phyloP scores from a whole-genome alignment of 2,888 invertebrate genomes.

The Patella pellucida region DNA sequence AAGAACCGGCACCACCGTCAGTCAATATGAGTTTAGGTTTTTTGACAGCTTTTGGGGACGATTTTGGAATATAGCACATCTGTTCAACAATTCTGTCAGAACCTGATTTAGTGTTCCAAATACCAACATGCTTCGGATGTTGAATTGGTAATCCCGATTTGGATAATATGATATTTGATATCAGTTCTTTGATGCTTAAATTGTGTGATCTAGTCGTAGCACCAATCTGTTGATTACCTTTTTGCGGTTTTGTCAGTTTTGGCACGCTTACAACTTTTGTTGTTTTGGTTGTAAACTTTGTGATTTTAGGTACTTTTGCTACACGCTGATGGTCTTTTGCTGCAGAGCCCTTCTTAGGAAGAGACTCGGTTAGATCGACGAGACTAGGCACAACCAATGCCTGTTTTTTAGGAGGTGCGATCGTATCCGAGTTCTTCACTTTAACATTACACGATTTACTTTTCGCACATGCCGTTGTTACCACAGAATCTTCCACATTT shows the following conservation, averaged over 20 bases:
- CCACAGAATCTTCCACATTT: background rate
- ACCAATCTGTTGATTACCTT: background rate
- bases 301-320: background rate
- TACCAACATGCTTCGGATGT: background rate
- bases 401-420: background rate
- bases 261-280: background rate
- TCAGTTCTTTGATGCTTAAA: background rate
- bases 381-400: too few relatives aligned
- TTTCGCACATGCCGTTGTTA: too few relatives aligned
- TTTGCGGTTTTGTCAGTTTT: background rate
- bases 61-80: conserved; percentile 43
- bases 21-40: conserved; percentile 42
- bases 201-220: background rate
- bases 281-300: background rate
- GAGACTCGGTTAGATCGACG: too few relatives aligned
- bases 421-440: background rate
- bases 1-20: conserved; percentile 37
- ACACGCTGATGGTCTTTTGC: background rate
- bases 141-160: background rate
- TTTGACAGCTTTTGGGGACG: conserved; percentile 17
- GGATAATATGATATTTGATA: background rate
- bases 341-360: background rate
- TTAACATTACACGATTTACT: background rate
- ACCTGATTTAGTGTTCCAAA: conserved; percentile 23
- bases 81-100: conserved; percentile 58